Base-by-base conservation (phyloP, 53 echinoderm and acorn worm genomes). In the Zoroaster sp. region DNA sequence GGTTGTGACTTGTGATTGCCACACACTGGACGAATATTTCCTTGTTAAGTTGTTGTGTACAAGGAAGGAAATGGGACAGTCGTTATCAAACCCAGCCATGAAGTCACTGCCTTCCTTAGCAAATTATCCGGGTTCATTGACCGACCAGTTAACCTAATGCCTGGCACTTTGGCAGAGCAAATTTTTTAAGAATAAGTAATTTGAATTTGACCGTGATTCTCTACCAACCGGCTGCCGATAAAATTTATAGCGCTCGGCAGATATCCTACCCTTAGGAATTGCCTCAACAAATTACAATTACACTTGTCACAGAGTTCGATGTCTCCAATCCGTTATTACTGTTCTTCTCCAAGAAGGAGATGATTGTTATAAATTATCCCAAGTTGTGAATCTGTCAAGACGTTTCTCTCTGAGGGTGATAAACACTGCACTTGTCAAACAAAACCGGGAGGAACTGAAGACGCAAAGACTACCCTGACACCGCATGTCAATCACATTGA, bases 371-470 rank as follows among this genome's bases (percentile, higher is more conserved):
- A 76, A 76, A 76, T 76, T 41, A 76, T 41, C 12, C 51, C 36
- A 46, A 49, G 49, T 49, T 41, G 76, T 76, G 76, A 76, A 76
- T 30, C 76, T 76, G 76, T 76, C 76, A 76, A 47, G 45, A 46
- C 76, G 51, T 51, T 76, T 76, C 45, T 18, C 33, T 44, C 17
- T 25, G 55, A 59, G 49, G 76, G 5, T 47, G 76, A 78, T 78
- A 78, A 78, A 78, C 63, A 11, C 33, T 47, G 49, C 14, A 14
- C 14, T 47, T 47, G 49, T 47, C 63, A 23, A 23, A 18, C 8
- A 23, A n/a, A 5, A 45, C 11, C 7, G 75, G 21, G 45, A 14
- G 2, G 47, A 34, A 12, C 32, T 20, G 47, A 31, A 46, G 75
- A 75, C 38, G 43, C 6, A 11, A 10, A 21, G 74, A 28, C 31